A percentile compares a stretch with the other conserved stretches of the same genome.
phyloP scores from a whole-genome alignment of 2,113 vertebrate species.

The Scatophagus argus region DNA sequence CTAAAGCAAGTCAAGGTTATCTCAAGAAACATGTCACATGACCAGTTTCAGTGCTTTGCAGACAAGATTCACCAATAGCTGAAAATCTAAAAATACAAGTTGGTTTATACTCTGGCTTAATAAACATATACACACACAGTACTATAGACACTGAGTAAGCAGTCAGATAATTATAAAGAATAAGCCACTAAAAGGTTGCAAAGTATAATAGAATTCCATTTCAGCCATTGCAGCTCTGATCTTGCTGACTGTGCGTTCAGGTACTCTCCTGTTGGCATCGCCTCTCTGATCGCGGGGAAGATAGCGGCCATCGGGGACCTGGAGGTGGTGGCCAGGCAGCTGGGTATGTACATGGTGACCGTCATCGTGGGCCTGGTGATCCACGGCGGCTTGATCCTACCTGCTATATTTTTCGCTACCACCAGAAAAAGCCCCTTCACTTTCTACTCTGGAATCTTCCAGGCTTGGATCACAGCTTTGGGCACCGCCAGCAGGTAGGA shows the following conservation, averaged over 20 bases:
- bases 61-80: background rate
- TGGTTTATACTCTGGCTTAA: too few relatives aligned
- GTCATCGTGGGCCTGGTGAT: constrained; percentile 88
- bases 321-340: constrained; percentile 85
- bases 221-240: background rate
- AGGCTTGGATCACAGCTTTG: constrained; percentile 90
- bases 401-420: constrained; percentile 84
- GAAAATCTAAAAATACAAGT: background rate
- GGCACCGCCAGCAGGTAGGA: constrained; percentile 88
- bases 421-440: constrained; percentile 86
- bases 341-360: constrained; percentile 90
- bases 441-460: constrained; percentile 88
- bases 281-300: constrained; percentile 88
- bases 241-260: constrained; percentile 54
- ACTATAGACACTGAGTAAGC: too few relatives aligned
- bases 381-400: constrained; percentile 87
- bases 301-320: constrained; percentile 88
- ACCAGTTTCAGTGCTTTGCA: background rate
- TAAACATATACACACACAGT: background rate
- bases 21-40: background rate
- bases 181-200: background rate
- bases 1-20: background rate
- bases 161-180: background rate
- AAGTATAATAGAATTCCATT: too few relatives aligned
- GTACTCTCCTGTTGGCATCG: constrained; percentile 88